Conservation (phyloP, 2,888 invertebrate genomes). For the Trisateles emortualis region DNA sequence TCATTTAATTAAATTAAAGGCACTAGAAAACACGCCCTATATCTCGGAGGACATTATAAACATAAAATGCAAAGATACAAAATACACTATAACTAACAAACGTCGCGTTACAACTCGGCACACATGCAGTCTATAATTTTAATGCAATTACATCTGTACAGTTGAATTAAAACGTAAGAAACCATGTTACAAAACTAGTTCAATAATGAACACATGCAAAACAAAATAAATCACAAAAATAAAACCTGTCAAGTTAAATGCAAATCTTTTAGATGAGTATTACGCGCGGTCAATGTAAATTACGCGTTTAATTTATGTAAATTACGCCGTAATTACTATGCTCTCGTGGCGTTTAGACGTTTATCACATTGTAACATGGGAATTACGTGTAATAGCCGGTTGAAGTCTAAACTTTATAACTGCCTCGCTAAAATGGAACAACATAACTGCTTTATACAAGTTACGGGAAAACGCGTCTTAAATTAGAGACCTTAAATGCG, state of each 20-base stretch:
- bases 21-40: too few species aligned
- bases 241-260: conserved; percentile 3
- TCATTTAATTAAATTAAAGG: too few species aligned
- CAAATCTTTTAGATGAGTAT: conserved; percentile 22
- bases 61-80: too few species aligned
- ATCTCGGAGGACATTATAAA: too few species aligned
- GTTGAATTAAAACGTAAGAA: neutral
- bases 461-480: too few species aligned
- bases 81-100: too few species aligned
- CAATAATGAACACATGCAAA: neutral
- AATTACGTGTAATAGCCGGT: conserved; percentile 33
- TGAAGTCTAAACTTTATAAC: conserved; percentile 23
- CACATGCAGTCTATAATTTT: too few species aligned
- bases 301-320: conserved; percentile 34
- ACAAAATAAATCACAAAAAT: conserved; percentile 5
- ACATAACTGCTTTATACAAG: too few species aligned
- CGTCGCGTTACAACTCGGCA: too few species aligned
- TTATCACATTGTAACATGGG: conserved; percentile 41
- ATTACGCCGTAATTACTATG: conserved; percentile 42
- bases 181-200: neutral
- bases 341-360: conserved; percentile 24
- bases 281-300: conserved; percentile 36
- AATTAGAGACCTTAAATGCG: too few species aligned
- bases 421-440: too few species aligned
- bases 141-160: too few species aligned